A percentile compares a stretch with the other conserved stretches of the same genome.
Evolutionary conservation across 1,140 invertebrate genomes (phyloP).

Genomic region (Drosophila bipectinata): DNA sequence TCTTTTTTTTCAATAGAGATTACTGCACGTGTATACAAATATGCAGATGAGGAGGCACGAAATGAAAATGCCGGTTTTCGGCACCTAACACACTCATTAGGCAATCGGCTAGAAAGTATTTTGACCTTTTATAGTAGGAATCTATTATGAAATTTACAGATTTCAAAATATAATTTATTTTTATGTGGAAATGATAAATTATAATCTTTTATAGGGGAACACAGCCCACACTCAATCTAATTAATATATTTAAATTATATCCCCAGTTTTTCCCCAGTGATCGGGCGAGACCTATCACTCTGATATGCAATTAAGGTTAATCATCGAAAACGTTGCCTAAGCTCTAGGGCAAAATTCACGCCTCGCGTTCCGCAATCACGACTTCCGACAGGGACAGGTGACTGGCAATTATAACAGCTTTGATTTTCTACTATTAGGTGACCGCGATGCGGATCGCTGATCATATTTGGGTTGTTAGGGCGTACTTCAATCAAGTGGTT

Average conservation of each 20-base stretch:
- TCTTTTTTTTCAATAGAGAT: constrained; percentile 24
- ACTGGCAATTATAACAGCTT: constrained; percentile 25
- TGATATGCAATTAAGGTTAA: constrained; percentile 45
- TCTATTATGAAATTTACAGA: neutral
- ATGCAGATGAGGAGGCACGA: neutral
- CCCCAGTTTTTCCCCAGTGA: constrained; percentile 4
- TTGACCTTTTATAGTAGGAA: neutral
- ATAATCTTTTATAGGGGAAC: neutral
- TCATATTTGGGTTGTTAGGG: neutral
- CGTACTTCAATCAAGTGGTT: constrained; percentile 6
- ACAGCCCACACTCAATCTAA: neutral
- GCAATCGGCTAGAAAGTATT: neutral
- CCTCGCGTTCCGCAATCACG: constrained; percentile 34
- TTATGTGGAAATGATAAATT: too few species aligned
- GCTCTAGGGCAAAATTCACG: constrained; percentile 35
- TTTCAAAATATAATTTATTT: too few species aligned
- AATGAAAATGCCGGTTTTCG: too few species aligned
- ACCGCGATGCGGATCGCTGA: constrained; percentile 19
- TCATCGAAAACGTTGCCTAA: constrained; percentile 24
- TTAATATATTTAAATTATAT: neutral
- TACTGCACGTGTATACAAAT: neutral
- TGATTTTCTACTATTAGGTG: constrained; percentile 5
- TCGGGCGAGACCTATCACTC: constrained; percentile 17
- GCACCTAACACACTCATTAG: neutral
- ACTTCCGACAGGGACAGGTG: constrained; percentile 27